These are phyloP conservation scores for Chydorus sphaericus DNA, from an alignment of 2,888 invertebrate genomes.

Conservation along the genomic window DNA sequence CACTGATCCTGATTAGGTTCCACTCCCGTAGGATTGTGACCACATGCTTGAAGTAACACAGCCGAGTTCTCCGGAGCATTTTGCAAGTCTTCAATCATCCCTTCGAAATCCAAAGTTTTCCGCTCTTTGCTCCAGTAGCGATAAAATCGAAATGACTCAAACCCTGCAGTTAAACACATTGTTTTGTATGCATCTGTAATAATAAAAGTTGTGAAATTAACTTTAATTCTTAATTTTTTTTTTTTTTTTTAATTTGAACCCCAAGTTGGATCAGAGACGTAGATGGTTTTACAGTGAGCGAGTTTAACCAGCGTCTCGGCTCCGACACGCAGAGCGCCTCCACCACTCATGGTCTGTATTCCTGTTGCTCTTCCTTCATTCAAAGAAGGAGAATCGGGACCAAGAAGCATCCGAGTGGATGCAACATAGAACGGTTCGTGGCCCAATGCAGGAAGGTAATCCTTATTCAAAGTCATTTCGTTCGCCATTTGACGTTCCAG, in stretches of 20 bases:
- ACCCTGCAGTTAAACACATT: conserved; percentile 73
- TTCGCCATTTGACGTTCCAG: conserved; percentile 70
- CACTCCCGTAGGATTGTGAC: conserved; percentile 96
- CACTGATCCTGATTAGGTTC: conserved; percentile 91
- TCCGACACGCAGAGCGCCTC: conserved; percentile 77
- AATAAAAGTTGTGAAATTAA: conserved; percentile 6
- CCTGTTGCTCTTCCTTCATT: conserved; percentile 53
- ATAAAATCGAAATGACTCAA: conserved; percentile 61
- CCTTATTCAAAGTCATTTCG: conserved; percentile 74
- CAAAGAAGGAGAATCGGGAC: conserved; percentile 55
- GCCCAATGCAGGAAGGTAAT: conserved; percentile 87
- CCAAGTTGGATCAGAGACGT: conserved; percentile 90
- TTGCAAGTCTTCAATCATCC: conserved; percentile 56
- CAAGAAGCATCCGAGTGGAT: conserved; percentile 73
- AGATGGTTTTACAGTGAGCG: conserved; percentile 38
- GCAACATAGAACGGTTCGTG: conserved; percentile 57
- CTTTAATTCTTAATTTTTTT: too few species aligned
- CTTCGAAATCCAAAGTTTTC: conserved; percentile 57
- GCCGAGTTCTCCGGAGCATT: conserved; percentile 69
- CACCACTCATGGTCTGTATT: conserved; percentile 85
- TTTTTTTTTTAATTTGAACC: conserved; percentile 40
- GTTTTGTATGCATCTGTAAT: conserved; percentile 78
- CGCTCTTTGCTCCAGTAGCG: conserved; percentile 79
- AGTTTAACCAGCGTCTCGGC: conserved; percentile 70
- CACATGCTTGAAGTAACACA: conserved; percentile 85